These are phyloP conservation scores for Spisula subtruncata DNA, from an alignment of 2,888 invertebrate species.

Conservation along the genomic window DNA sequence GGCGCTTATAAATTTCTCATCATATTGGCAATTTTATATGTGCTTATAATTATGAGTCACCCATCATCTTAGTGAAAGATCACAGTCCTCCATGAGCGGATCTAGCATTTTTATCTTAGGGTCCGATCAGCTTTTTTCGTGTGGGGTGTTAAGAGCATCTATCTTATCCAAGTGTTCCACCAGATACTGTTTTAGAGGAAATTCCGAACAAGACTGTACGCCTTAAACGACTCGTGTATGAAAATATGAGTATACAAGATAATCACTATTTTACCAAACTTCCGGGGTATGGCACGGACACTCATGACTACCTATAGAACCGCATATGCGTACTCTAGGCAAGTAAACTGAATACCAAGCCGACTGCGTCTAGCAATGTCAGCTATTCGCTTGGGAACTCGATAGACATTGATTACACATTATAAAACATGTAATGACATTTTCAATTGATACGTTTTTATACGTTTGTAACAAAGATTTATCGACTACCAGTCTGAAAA, in stretches of 20 bases:
- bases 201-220: too few species aligned
- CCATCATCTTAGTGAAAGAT: background rate
- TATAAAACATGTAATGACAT: background rate
- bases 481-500: background rate
- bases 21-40: conserved; percentile 6
- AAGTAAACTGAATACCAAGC: background rate
- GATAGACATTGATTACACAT: background rate
- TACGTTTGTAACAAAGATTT: conserved; percentile 15
- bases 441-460: conserved; percentile 22
- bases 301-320: too few species aligned
- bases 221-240: too few species aligned
- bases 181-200: too few species aligned
- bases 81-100: background rate
- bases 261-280: too few species aligned
- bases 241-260: too few species aligned
- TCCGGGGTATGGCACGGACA: too few species aligned
- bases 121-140: too few species aligned
- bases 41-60: conserved; percentile 12
- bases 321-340: background rate
- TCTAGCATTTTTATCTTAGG: too few species aligned
- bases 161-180: too few species aligned
- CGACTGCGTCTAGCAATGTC: background rate
- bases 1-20: conserved; percentile 6
- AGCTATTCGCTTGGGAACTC: background rate
- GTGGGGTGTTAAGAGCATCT: too few species aligned